Evolutionary conservation across 2,797 vertebrate genomes (phyloP).

Genomic region (Agapornis canus): DNA sequence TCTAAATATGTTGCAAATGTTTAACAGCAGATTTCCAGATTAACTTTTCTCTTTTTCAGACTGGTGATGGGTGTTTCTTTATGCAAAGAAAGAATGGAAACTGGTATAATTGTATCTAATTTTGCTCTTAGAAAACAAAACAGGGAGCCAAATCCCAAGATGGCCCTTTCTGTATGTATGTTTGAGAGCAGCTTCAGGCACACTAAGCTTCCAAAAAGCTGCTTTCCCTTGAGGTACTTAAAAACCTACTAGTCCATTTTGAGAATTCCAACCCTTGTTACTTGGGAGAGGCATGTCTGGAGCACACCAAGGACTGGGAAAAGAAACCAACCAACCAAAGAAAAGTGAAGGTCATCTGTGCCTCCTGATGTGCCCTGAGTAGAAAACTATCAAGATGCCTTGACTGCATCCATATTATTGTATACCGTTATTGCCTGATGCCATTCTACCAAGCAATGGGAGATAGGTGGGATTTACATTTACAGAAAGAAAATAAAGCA

Average conservation of each 20-base stretch:
- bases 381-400: not conserved
- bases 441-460: not conserved
- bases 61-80: not conserved
- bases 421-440: too few species aligned
- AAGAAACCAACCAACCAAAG: too few species aligned
- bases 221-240: not conserved
- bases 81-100: not conserved
- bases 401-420: not conserved
- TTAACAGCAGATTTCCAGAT: not conserved
- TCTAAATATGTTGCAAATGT: not conserved
- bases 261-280: not conserved
- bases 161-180: too few species aligned
- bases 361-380: fast-evolving
- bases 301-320: not conserved
- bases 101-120: not conserved
- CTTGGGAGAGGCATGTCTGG: not conserved
- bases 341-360: not conserved
- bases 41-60: not conserved
- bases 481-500: not conserved
- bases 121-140: not conserved
- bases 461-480: not conserved
- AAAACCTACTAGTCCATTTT: not conserved
- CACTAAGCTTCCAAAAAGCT: not conserved
- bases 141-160: not conserved
- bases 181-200: not conserved